These are phyloP conservation scores for Pyxicephalus adspersus DNA, from an alignment of 2,113 vertebrate genomes.

Conservation along the genomic window DNA sequence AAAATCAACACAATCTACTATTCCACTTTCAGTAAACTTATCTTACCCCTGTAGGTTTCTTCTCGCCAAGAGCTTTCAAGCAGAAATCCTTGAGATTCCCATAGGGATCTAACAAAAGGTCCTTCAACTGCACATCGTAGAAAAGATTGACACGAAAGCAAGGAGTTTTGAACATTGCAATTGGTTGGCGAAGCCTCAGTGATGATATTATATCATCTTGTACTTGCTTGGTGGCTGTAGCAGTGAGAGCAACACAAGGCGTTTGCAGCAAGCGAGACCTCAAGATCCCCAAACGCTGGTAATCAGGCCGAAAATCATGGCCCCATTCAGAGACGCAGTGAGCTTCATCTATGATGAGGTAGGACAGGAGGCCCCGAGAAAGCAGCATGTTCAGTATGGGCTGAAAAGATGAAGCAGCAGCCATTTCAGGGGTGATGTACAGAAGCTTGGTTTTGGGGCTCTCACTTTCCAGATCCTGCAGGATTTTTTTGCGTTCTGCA, in stretches of 20 bases:
- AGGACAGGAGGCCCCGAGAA: constrained; percentile 82
- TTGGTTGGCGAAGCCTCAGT: constrained; percentile 74
- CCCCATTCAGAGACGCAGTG: constrained; percentile 99
- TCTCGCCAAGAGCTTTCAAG: constrained; percentile 77
- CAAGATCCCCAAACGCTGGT: constrained; percentile 85
- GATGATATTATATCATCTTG: constrained; percentile 84
- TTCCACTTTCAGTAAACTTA: too few species aligned
- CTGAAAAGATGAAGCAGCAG: constrained; percentile 86
- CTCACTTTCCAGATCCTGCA: constrained; percentile 81
- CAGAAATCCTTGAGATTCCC: constrained; percentile 84
- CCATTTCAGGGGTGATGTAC: constrained; percentile 97
- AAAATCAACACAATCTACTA: too few species aligned
- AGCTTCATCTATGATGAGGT: constrained; percentile 92
- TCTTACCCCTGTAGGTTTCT: constrained; percentile 68
- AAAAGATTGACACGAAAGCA: constrained; percentile 92
- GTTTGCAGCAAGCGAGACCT: constrained; percentile 73
- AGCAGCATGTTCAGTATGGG: constrained; percentile 81
- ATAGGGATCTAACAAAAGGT: constrained; percentile 82
- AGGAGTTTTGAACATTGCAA: constrained; percentile 80
- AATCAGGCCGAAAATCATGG: constrained; percentile 95
- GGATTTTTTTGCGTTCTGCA: constrained; percentile 80
- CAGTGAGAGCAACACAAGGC: constrained; percentile 88
- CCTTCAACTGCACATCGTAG: constrained; percentile 92
- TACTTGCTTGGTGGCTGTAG: constrained; percentile 88
- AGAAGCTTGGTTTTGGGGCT: constrained; percentile 86